These are phyloP conservation scores for Corbicula japonica DNA, from an alignment of 2,888 invertebrate species.

Conservation along the genomic window DNA sequence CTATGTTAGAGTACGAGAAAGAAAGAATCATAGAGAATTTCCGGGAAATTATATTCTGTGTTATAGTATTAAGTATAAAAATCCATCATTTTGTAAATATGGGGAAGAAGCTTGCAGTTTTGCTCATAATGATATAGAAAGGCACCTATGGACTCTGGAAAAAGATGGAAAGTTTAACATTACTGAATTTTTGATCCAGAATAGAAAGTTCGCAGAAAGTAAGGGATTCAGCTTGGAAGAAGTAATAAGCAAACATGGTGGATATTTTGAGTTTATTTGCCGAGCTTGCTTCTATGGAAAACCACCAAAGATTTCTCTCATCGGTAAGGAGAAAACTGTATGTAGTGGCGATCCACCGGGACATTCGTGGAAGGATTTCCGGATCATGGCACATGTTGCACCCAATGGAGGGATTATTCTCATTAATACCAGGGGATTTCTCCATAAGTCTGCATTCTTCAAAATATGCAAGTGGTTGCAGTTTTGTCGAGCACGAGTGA, in stretches of 20 bases:
- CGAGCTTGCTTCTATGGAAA: conserved; percentile 77
- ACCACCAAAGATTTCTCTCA: conserved; percentile 69
- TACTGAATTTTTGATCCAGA: conserved; percentile 81
- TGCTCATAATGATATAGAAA: conserved; percentile 82
- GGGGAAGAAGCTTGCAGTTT: conserved; percentile 79
- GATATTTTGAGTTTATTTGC: conserved; percentile 81
- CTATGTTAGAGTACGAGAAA: conserved; percentile 79
- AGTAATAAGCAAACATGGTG: conserved; percentile 76
- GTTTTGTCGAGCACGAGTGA: conserved; percentile 73
- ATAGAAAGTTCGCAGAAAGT: conserved; percentile 55
- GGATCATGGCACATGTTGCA: conserved; percentile 78
- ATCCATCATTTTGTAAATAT: conserved; percentile 71
- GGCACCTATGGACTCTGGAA: conserved; percentile 81
- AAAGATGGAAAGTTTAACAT: conserved; percentile 81
- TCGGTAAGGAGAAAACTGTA: conserved; percentile 38
- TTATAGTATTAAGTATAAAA: conserved; percentile 68
- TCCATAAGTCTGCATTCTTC: conserved; percentile 82
- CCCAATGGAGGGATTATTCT: conserved; percentile 69
- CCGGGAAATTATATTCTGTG: conserved; percentile 80
- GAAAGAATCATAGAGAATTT: conserved; percentile 80
- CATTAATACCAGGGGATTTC: conserved; percentile 77
- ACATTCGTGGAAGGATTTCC: conserved; percentile 77
- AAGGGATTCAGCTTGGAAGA: conserved; percentile 72
- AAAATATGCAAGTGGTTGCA: conserved; percentile 80
- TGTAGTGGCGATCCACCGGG: conserved; percentile 64